Percentiles rank a stretch among this genome's conserved stretches.
Conservation (phyloP, 1,140 invertebrate genomes). For the Zophobas morio region DNA sequence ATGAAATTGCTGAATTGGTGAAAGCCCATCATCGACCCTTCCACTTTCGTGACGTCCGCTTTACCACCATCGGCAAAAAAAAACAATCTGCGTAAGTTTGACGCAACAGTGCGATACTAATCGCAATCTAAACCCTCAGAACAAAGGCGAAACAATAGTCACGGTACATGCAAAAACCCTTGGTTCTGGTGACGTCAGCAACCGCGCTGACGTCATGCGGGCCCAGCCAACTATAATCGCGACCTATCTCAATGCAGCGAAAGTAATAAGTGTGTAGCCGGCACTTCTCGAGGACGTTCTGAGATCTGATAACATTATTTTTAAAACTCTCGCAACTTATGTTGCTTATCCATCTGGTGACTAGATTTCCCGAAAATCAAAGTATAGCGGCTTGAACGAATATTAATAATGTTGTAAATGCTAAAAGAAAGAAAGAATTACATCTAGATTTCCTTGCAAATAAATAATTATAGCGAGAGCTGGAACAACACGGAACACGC, state of each 20-base stretch:
- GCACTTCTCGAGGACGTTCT: conserved; percentile 15
- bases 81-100: conserved; percentile 9
- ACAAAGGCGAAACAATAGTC: conserved; percentile 22
- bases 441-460: no score
- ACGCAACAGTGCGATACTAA: conserved; percentile 31
- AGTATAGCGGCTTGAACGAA: no score
- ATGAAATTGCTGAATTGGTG: conserved; percentile 12
- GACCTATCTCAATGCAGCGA: conserved; percentile 54
- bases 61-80: neutral
- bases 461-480: no score
- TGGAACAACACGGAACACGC: no score
- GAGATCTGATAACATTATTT: conserved; percentile 35
- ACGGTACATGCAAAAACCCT: neutral
- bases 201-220: conserved; percentile 45
- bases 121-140: conserved; percentile 18
- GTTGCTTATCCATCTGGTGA: neutral
- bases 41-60: neutral
- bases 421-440: no score
- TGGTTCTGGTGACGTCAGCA: conserved; percentile 40
- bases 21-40: neutral
- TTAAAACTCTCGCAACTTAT: neutral
- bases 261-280: conserved; percentile 45
- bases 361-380: no score
- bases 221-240: conserved; percentile 38
- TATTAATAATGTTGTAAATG: no score